Conservation (phyloP, 2,113 vertebrate genomes). For the Emydocephalus ijimae region DNA sequence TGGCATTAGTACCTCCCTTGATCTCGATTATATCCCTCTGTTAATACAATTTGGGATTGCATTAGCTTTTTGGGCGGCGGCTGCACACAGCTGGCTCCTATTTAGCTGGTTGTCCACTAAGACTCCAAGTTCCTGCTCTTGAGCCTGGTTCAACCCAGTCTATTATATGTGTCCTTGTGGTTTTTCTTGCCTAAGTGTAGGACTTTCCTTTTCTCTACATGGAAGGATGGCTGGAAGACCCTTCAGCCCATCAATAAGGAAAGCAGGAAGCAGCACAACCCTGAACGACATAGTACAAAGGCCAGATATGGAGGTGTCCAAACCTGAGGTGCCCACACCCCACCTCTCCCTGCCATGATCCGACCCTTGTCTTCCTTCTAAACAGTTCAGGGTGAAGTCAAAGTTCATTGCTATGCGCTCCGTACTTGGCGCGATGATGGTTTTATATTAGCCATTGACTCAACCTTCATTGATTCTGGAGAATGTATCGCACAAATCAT, state of each 20-base stretch:
- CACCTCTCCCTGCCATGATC: neutral
- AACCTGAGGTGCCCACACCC: neutral
- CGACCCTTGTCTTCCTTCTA: conserved; percentile 14
- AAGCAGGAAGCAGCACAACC: neutral
- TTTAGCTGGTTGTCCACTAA: no score
- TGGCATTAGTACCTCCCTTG: no score
- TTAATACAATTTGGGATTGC: no score
- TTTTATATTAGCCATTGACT: conserved; percentile 87
- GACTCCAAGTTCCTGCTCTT: no score
- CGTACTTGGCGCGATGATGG: conserved; percentile 73
- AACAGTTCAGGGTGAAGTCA: conserved; percentile 73
- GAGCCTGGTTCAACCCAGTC: no score
- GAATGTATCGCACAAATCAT: conserved; percentile 99
- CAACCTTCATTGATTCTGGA: conserved; percentile 86
- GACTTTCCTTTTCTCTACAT: no score
- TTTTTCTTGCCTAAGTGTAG: no score
- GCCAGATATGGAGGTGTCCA: neutral
- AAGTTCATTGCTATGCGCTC: conserved; percentile 81
- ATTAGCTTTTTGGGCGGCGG: no score
- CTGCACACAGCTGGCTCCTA: no score
- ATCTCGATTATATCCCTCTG: no score
- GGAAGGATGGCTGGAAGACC: neutral
- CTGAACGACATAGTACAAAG: neutral
- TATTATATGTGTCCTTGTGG: no score
- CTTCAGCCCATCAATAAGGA: neutral